A percentile compares a stretch with the other conserved stretches of the same genome.
Conservation (phyloP, 2,888 invertebrate genomes). For the Hypselothyrea guttata region DNA sequence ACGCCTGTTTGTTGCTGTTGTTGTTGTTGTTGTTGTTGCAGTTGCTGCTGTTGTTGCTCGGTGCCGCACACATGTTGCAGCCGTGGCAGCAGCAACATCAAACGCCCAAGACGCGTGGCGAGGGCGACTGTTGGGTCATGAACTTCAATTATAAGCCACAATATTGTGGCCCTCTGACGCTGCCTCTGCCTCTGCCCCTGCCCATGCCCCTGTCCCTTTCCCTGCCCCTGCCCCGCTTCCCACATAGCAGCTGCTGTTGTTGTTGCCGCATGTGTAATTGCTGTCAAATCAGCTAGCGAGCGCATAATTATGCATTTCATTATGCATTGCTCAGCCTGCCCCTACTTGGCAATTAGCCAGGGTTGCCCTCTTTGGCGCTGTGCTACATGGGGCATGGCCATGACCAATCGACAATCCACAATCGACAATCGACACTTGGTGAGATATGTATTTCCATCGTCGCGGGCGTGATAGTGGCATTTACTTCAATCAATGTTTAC, state of each 20-base stretch:
- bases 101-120: constrained; percentile 41
- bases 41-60: no score
- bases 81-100: constrained; percentile 20
- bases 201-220: not conserved
- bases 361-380: not conserved
- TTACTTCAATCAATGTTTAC: constrained; percentile 32
- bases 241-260: constrained; percentile 39
- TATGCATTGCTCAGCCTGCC: constrained; percentile 14
- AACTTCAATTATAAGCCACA: constrained; percentile 66
- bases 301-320: constrained; percentile 51
- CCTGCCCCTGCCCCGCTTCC: not conserved
- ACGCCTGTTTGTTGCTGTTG: constrained; percentile 17
- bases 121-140: constrained; percentile 62
- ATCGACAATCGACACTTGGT: constrained; percentile 25
- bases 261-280: constrained; percentile 42
- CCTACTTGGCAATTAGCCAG: not conserved
- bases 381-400: constrained; percentile 23
- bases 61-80: constrained; percentile 32
- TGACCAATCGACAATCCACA: not conserved
- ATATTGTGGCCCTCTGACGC: constrained; percentile 10
- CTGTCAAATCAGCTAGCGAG: constrained; percentile 61
- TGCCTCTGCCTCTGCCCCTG: not conserved
- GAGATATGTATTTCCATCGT: constrained; percentile 15
- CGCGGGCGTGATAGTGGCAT: constrained; percentile 22
- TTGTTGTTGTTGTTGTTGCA: constrained; percentile 2